Evolutionary conservation across 1,140 invertebrate genomes (phyloP).

Genomic region (Triops cancriformis): DNA sequence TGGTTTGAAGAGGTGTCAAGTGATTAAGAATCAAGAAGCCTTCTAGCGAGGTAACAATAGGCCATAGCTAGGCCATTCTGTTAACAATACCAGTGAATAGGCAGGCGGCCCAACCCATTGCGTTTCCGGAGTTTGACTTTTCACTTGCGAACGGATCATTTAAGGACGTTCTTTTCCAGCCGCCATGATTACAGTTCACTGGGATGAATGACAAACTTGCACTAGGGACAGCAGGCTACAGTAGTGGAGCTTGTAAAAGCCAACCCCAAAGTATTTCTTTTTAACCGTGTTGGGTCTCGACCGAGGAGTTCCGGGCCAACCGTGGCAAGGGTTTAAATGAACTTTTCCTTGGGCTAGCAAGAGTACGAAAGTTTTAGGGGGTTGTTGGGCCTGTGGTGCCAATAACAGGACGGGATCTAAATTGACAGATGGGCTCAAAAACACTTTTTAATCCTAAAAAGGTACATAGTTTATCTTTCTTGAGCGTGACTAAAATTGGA

Average conservation of each 20-base stretch:
- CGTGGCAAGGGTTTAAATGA: neutral
- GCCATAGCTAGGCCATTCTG: neutral
- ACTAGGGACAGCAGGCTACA: neutral
- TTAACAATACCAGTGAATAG: neutral
- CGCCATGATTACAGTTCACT: neutral
- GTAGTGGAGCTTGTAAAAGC: neutral
- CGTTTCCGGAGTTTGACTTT: neutral
- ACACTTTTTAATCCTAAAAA: neutral
- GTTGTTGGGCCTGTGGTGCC: constrained; percentile 2
- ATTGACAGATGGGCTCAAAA: neutral
- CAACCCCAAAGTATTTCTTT: neutral
- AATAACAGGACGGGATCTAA: neutral
- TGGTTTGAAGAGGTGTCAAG: neutral
- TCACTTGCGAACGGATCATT: neutral
- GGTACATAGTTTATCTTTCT: neutral
- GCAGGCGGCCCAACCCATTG: neutral
- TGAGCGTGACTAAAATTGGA: neutral
- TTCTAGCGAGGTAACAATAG: neutral
- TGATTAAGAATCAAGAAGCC: neutral
- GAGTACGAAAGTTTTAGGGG: neutral
- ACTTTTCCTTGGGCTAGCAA: neutral
- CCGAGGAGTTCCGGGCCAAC: neutral
- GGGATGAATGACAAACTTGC: neutral
- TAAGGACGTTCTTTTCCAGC: neutral
- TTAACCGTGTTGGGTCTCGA: neutral